A percentile compares a stretch with the other conserved stretches of the same genome.
These are phyloP conservation scores for Drosophila quinaria DNA, from an alignment of 2,888 invertebrate genomes.

Conservation along the genomic window DNA sequence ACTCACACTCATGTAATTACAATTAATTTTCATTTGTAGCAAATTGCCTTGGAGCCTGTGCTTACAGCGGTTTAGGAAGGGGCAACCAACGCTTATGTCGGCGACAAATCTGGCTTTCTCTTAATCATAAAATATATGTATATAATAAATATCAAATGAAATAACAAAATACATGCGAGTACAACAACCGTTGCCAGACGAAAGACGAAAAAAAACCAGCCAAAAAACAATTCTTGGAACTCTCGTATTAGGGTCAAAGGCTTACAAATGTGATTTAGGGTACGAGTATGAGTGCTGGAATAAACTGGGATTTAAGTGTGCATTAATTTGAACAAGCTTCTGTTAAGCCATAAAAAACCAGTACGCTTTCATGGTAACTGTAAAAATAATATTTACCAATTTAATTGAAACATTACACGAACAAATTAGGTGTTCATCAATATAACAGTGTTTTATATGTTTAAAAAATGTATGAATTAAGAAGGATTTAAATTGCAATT, in stretches of 20 bases:
- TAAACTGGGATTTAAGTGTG: conserved; percentile 3
- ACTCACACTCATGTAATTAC: conserved; percentile 60
- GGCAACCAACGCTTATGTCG: conserved; percentile 28
- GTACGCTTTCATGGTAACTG: not conserved
- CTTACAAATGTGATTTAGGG: not conserved
- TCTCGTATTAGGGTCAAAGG: not conserved
- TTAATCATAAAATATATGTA: conserved; percentile 66
- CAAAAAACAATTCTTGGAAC: not conserved
- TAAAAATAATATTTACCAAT: conserved; percentile 1
- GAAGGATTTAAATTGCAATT: not conserved
- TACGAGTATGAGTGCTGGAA: not conserved
- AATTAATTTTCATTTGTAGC: conserved; percentile 70
- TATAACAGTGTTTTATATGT: not conserved
- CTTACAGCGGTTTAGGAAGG: not conserved
- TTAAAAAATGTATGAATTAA: not conserved
- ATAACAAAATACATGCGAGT: conserved; percentile 39
- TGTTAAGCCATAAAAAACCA: not conserved
- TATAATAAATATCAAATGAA: conserved; percentile 39
- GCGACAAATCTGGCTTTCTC: conserved; percentile 52
- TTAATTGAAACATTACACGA: not conserved
- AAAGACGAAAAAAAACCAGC: not conserved
- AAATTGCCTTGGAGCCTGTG: conserved; percentile 29
- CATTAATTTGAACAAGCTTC: conserved; percentile 1
- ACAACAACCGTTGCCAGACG: conserved; percentile 26
- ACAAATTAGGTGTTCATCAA: not conserved